Evolutionary conservation across 2,113 vertebrate species (phyloP), one percentile per base, ranked within the genome.

Genomic region (Pandion haliaetus): DNA sequence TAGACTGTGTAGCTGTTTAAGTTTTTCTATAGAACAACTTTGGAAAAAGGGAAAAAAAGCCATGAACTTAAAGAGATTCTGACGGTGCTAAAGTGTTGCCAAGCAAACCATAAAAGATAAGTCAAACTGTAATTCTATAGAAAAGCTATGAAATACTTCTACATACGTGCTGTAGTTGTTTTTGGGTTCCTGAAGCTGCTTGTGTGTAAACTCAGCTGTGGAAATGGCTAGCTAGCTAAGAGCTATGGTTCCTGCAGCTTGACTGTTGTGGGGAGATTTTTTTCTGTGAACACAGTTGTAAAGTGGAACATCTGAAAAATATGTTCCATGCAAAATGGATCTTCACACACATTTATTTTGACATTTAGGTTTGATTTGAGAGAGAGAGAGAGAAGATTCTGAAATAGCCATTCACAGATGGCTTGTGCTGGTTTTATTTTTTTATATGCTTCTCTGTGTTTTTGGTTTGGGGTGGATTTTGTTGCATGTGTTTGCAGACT

Each of bases 291-390:
- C 97, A 97, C 95, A 93, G 81, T 97, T 95, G 92, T 96, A 95
- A 95, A 95, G 94, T 93, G 96, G 95, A 97, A 97, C 96, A 97
- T 98, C 84, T 96, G 94, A 97, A 98, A 98, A 97, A 96, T 98
- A 95, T 97, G 95, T 98, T 97, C 97, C 97, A 94, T 97, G 96
- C 80, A 97, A 94, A 98, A 96, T 97, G 97, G 84, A 98, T 98
- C 96, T 98, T 98, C 96, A 97, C 95, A 97, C 96, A 97, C 94
- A 96, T 97, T 98, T 98, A 97, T 92, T 98, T 96, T 97, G 97
- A 96, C 96, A 97, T 97, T 98, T 97, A 95, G 85, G 97, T 96
- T 98, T 98, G 96, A 97, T 98, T 97, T 96, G 96, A 95, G 88
- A 96, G 97, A 98, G 97, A 98, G 96, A 57, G 96, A 98, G 96